These are phyloP conservation scores for Labeo calbasu DNA, from an alignment of 2,797 vertebrate genomes.

Conservation along the genomic window DNA sequence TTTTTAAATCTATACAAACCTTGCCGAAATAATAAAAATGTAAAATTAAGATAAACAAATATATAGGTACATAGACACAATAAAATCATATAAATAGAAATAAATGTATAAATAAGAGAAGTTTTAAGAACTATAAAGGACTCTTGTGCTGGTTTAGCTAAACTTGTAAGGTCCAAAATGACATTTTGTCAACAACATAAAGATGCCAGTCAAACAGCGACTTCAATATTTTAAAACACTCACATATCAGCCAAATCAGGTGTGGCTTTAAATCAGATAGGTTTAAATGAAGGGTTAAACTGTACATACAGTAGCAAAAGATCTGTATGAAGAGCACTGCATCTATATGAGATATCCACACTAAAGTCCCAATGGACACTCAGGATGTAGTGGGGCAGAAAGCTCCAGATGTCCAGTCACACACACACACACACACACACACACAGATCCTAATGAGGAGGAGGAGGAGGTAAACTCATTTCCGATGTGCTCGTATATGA, in stretches of 20 bases:
- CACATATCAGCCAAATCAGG: neutral
- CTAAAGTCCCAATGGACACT: slow-evolving; percentile 7
- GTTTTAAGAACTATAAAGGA: neutral
- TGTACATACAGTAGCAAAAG: neutral
- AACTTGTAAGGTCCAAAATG: neutral
- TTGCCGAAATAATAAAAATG: no score
- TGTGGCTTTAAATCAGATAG: neutral
- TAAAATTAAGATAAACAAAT: no score
- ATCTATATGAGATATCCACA: neutral
- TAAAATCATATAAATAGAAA: no score
- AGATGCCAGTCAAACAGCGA: neutral
- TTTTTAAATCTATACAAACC: no score
- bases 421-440: neutral
- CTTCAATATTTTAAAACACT: neutral
- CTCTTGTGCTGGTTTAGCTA: neutral
- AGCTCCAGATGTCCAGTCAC: slow-evolving; percentile 7
- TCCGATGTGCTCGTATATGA: slow-evolving; percentile 11
- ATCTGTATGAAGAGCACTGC: neutral
- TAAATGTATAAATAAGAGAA: neutral
- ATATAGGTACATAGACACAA: no score
- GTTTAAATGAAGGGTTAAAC: neutral
- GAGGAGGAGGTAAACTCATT: slow-evolving; percentile 44
- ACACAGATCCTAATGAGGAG: slow-evolving; percentile 55
- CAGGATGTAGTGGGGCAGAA: neutral
- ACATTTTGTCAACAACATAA: no score